Evolutionary conservation across 2,888 invertebrate genomes (phyloP).

Genomic region (Melikaiella ostensackeni): DNA sequence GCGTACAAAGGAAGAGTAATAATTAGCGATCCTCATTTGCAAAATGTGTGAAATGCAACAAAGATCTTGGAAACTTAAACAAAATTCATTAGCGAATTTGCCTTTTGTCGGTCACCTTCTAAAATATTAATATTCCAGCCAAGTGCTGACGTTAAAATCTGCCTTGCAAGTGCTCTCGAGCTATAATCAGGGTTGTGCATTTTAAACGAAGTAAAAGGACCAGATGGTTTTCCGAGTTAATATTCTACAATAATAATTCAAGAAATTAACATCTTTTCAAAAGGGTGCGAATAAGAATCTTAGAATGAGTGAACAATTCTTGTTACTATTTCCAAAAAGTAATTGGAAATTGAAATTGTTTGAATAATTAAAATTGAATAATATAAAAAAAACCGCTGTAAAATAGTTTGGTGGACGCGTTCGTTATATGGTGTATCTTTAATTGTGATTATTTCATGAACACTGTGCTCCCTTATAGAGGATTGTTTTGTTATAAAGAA

Average conservation of each 20-base stretch:
- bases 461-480: no score
- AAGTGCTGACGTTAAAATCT: constrained; percentile 25
- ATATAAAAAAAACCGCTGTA: no score
- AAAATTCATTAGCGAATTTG: constrained; percentile 5
- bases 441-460: no score
- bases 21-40: neutral
- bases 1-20: neutral
- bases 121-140: constrained; percentile 6
- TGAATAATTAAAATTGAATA: no score
- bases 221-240: neutral
- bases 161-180: neutral
- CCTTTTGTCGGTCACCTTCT: neutral
- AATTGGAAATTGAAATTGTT: no score
- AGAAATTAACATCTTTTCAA: neutral
- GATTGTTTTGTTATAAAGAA: no score
- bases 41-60: neutral
- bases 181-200: constrained; percentile 18
- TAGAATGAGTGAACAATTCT: no score
- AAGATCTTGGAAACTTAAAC: neutral
- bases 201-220: neutral
- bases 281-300: no score
- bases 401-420: no score
- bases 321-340: no score
- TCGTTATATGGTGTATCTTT: no score
- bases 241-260: neutral